Conservation (phyloP, 2,113 vertebrate genomes). For the Haplotaxodon microlepis region DNA sequence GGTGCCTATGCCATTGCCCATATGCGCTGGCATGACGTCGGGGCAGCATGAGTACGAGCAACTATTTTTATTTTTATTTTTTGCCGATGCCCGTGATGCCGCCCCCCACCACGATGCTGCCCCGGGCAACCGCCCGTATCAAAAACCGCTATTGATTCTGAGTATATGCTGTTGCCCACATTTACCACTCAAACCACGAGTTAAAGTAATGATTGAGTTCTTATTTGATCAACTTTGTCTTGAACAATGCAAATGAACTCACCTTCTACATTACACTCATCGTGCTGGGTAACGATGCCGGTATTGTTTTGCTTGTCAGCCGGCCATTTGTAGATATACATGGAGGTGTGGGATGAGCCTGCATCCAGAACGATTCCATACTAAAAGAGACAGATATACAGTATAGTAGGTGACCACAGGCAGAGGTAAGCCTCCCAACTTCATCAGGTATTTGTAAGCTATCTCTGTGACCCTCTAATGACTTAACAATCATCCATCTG, state of each 20-base stretch:
- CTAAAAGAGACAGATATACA: constrained; percentile 49
- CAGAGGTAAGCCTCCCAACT: background rate
- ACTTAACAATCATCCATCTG: background rate
- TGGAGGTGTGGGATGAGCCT: constrained; percentile 82
- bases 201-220: background rate
- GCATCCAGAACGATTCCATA: constrained; percentile 84
- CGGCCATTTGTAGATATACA: constrained; percentile 82
- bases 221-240: background rate
- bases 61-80: background rate
- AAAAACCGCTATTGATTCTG: background rate
- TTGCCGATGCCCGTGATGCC: background rate
- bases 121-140: background rate
- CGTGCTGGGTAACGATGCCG: constrained; percentile 77
- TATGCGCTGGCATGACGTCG: background rate
- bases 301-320: constrained; percentile 78
- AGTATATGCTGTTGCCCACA: background rate
- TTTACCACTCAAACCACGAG: background rate
- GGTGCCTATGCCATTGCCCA: fast-evolving
- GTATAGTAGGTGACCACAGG: background rate
- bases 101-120: background rate
- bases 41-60: background rate
- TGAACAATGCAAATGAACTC: background rate
- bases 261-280: constrained; percentile 70
- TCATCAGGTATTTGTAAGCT: background rate
- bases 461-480: background rate